A percentile compares a stretch with the other conserved stretches of the same genome.
phyloP scores from a whole-genome alignment of 1,140 invertebrate species.

The Drosophila watanabei region DNA sequence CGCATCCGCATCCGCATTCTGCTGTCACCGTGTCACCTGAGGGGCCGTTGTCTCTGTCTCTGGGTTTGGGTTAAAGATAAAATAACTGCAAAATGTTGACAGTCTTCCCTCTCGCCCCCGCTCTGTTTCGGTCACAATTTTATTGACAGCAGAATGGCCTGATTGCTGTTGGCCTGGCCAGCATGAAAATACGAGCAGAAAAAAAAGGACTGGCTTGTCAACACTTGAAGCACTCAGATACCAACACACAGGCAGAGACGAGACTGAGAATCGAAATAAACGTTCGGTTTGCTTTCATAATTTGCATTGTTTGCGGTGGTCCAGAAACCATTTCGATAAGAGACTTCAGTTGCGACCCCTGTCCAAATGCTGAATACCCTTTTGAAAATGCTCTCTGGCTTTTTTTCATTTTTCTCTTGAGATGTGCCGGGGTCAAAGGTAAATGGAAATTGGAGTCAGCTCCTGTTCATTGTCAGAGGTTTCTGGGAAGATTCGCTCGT shows the following conservation, averaged over 20 bases:
- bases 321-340: slow-evolving; percentile 62
- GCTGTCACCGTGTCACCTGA: slow-evolving; percentile 18
- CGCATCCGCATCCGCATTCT: slow-evolving; percentile 1
- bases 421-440: slow-evolving; percentile 14
- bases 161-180: slow-evolving; percentile 70
- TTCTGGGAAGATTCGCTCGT: slow-evolving; percentile 20
- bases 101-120: slow-evolving; percentile 15
- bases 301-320: slow-evolving; percentile 77
- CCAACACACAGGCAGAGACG: slow-evolving; percentile 5
- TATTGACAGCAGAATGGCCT: slow-evolving; percentile 78
- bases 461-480: slow-evolving; percentile 15
- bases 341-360: slow-evolving; percentile 16
- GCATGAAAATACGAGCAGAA: slow-evolving; percentile 27
- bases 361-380: slow-evolving; percentile 44
- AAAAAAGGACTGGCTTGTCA: slow-evolving; percentile 46
- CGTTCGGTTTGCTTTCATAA: slow-evolving; percentile 72
- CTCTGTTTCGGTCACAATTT: slow-evolving; percentile 46
- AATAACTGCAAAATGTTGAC: slow-evolving; percentile 82
- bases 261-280: slow-evolving; percentile 41
- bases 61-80: slow-evolving; percentile 49
- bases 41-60: slow-evolving; percentile 11
- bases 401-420: slow-evolving; percentile 10
- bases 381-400: slow-evolving; percentile 22
- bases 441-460: slow-evolving; percentile 36
- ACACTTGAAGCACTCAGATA: slow-evolving; percentile 53